These are phyloP conservation scores for Agrochola macilenta DNA, from an alignment of 2,888 invertebrate species.

Conservation along the genomic window DNA sequence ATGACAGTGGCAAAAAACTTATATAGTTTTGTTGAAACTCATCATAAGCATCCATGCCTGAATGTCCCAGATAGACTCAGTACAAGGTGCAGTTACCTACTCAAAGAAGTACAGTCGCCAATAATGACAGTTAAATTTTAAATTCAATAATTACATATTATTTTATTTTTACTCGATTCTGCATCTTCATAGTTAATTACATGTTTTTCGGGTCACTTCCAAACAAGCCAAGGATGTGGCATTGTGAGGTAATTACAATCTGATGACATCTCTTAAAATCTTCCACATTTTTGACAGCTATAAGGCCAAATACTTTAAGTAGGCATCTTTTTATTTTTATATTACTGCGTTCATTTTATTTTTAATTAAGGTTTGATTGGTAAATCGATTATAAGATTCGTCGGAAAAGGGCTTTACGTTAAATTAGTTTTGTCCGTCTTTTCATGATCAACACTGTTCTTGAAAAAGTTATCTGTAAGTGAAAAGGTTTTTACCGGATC, in stretches of 20 bases:
- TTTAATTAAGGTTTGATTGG: conserved; percentile 6
- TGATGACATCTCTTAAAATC: conserved; percentile 58
- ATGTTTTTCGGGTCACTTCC: conserved; percentile 48
- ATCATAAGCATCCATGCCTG: not conserved
- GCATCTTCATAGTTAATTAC: conserved; percentile 54
- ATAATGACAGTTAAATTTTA: not conserved
- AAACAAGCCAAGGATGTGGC: conserved; percentile 58
- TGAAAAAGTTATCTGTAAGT: not conserved
- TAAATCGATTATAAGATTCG: not conserved
- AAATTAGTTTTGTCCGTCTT: not conserved
- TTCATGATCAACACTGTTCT: not conserved
- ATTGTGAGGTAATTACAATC: conserved; percentile 54
- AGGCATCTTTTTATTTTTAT: conserved; percentile 18
- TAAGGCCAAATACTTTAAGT: conserved; percentile 19
- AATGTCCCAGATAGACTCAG: conserved; percentile 18
- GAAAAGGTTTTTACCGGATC: not conserved
- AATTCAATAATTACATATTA: conserved; percentile 45
- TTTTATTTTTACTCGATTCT: conserved; percentile 29
- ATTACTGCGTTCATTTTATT: conserved; percentile 1
- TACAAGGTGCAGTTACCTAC: not conserved
- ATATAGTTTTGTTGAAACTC: conserved; percentile 4
- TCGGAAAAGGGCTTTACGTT: not conserved
- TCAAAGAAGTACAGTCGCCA: conserved; percentile 14
- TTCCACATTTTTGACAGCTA: conserved; percentile 39
- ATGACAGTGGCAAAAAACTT: not conserved